phyloP scores from a whole-genome alignment of 2,797 vertebrate genomes.

The Gymnoscopelus microlampas region DNA sequence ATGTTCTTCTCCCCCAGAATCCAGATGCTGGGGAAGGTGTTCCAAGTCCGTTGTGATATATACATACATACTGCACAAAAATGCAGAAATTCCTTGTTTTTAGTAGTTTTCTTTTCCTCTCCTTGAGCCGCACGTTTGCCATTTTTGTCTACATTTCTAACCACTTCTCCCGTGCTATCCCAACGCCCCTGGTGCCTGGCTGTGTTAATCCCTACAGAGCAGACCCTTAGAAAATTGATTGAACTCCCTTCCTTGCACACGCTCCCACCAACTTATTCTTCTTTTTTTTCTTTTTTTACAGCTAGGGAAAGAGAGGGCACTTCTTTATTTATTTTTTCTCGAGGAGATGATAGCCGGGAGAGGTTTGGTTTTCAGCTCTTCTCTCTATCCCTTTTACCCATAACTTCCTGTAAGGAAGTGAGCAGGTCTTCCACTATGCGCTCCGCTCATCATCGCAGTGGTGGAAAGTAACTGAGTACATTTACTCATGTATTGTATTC shows the following conservation, averaged over 20 bases:
- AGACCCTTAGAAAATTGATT: conserved; percentile 15
- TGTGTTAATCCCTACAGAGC: conserved; percentile 14
- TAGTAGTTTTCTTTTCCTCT: neutral
- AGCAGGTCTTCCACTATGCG: conserved; percentile 9
- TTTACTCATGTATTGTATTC: too few species aligned
- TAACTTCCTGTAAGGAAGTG: conserved; percentile 21
- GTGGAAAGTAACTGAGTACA: too few species aligned
- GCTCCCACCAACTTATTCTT: neutral
- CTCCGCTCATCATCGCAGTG: neutral
- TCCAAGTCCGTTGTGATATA: neutral
- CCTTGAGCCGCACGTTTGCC: neutral
- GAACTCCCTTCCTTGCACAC: conserved; percentile 1
- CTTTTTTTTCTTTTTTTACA: too few species aligned
- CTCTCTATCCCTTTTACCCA: conserved; percentile 20
- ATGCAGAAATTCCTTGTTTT: neutral
- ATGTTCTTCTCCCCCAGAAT: too few species aligned
- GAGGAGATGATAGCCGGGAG: neutral
- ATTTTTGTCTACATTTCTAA: neutral
- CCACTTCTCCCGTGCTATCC: neutral
- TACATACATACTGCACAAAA: neutral
- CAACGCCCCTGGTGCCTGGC: conserved; percentile 2
- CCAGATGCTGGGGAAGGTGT: too few species aligned
- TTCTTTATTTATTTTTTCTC: conserved; percentile 2
- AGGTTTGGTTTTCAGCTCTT: conserved; percentile 16
- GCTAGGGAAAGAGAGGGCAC: conserved; percentile 2